phyloP scores from a whole-genome alignment of 92 coral and sea anemone genomes.

The Plumapathes pennacea region DNA sequence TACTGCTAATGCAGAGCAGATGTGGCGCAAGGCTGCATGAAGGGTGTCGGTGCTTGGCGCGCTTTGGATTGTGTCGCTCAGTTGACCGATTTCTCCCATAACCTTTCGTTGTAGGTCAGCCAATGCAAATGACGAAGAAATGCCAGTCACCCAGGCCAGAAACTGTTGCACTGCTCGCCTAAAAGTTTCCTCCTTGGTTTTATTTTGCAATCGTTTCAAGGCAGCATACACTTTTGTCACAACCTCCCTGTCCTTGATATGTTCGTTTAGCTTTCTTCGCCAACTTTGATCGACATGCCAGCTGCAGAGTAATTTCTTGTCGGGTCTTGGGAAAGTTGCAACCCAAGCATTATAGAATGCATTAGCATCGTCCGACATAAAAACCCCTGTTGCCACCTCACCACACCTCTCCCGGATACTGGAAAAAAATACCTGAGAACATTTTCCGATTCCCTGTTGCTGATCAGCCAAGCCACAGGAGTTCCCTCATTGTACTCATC shows the following conservation, averaged over 20 bases:
- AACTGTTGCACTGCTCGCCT: slow-evolving; percentile 24
- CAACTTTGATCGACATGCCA: slow-evolving; percentile 42
- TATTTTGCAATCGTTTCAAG: slow-evolving; percentile 20
- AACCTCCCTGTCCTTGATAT: slow-evolving; percentile 27
- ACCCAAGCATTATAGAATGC: slow-evolving; percentile 36
- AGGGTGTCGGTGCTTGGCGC: slow-evolving; percentile 23
- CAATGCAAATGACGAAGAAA: slow-evolving; percentile 12
- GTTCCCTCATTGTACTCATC: slow-evolving; percentile 35
- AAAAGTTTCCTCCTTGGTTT: slow-evolving; percentile 6
- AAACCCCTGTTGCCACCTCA: slow-evolving; percentile 3
- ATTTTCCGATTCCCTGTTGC: slow-evolving; percentile 16
- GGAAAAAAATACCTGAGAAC: slow-evolving; percentile 19
- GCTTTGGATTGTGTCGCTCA: slow-evolving; percentile 11
- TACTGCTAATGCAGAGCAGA: slow-evolving; percentile 33
- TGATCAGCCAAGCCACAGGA: slow-evolving; percentile 38
- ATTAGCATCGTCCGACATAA: slow-evolving; percentile 43
- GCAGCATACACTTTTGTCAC: slow-evolving; percentile 34
- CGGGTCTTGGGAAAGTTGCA: slow-evolving; percentile 28
- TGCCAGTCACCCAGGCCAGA: slow-evolving; percentile 10
- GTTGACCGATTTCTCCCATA: not conserved
- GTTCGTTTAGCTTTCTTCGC: slow-evolving; percentile 19
- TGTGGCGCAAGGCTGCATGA: slow-evolving; percentile 11
- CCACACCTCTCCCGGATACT: slow-evolving; percentile 33
- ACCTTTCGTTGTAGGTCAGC: slow-evolving; percentile 5
- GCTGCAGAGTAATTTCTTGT: slow-evolving; percentile 36